Evolutionary conservation across 2,113 vertebrate genomes (phyloP), one percentile per base, ranked within the genome.

Genomic region (Misgurnus mizolepis): DNA sequence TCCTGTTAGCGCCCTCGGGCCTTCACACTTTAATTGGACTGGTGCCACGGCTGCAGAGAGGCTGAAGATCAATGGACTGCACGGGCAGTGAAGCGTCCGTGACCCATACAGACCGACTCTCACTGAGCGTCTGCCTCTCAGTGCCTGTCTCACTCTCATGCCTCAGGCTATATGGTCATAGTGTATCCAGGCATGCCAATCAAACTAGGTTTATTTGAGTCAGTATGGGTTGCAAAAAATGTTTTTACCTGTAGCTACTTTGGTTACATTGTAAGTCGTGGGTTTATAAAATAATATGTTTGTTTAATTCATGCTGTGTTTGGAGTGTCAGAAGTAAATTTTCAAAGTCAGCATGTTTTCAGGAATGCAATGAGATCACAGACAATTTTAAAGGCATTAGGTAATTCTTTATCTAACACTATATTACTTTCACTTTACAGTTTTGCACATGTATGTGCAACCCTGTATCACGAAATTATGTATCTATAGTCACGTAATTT

Each of bases 1-100:
- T 53, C 58, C 74, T 56, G 78, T 41, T 66, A 60, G 55, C 58
- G 53, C 71, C 79, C 80, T 69, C 34, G 58, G 83, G 84, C 81
- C 81, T 88, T 87, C 84, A 84, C 84, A 80, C 85, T 85, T 80
- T 87, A 87, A 87, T 88, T 88, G 83, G 87, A 68, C 82, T 78
- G 84, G 81, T 88, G 87, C 87, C 84, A 83, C 47, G 10, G 73
- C 73, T 78, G 67, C 75, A 67, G 72, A 79, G 84, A 40, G 72
- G 77, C 58, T 74, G 65, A 56, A 83, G 83, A 82, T 84, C 71
- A 85, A 81, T 85, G 72, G 77, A 61, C 71, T 76, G 70, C 85
- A 76, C 49, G 79, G 82, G 60, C 80, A 76, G 79, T 81, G 50
- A 47, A 76, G 75, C 68, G 62, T 71, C 79, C 65, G 82, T 81